Evolutionary conservation across 2,113 vertebrate genomes (phyloP), one percentile per base, ranked within the genome.

Genomic region (Notarius quadriscutis): DNA sequence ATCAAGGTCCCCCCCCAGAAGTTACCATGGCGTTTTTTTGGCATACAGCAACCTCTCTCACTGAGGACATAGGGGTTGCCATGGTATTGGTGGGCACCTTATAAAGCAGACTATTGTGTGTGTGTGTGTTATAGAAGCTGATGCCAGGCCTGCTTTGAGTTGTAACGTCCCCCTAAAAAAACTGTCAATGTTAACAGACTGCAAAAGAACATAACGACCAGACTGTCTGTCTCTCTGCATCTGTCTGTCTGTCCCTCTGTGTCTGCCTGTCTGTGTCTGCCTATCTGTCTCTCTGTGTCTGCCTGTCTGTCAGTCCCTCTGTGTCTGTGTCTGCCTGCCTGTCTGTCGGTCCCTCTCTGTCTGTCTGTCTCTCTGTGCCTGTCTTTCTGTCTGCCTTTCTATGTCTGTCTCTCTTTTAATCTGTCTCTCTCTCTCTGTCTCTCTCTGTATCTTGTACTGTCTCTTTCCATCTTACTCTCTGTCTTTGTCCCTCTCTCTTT

Each of bases 1-100:
- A 91, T 89, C 87, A 91, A 9, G 20, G 81, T 84, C 95, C 20
- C n/a, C 15, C 2, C 1, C 12, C 20, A 0, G 10, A 94, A 94
- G 94, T 95, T 93, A 94, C 95, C 94, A 95, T 95, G 95, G 94
- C 94, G 94, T 95, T 94, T 95, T 91, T 95, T 95, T 96, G 95
- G 95, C 95, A 95, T 93, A 90, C 81, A 80, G 88, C 90, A 89
- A 93, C 92, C 78, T 92, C 91, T 94, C 94, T 95, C 81, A 88
- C 93, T 93, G 92, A 94, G 94, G 93, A 95, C 94, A 94, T 94
- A 92, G 93, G 80, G 93, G 95, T 95, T 96, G 94, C 94, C 94
- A 95, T 95, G 95, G 92, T 94, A 94, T 92, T 93, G 25, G 88
- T 89, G 93, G 93, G 94, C 93, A 94, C 93, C 94, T 95, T 93